These are phyloP conservation scores for Drosophila mercatorum DNA, from an alignment of 2,888 invertebrate species.

Conservation along the genomic window DNA sequence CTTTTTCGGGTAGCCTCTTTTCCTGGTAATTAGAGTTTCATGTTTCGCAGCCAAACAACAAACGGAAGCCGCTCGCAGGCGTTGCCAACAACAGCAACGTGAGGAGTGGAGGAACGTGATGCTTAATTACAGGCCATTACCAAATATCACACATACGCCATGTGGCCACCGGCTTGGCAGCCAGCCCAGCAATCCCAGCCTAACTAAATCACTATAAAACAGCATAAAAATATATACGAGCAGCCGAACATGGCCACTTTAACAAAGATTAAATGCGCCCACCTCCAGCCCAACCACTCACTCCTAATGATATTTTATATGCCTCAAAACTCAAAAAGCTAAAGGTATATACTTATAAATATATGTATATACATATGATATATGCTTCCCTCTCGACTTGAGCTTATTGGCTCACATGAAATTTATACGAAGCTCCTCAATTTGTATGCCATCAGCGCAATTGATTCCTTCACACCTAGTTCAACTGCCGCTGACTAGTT, in stretches of 20 bases:
- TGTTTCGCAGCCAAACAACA: constrained; percentile 64
- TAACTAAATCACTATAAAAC: constrained; percentile 44
- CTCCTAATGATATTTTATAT: not conserved
- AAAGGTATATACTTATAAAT: too few species aligned
- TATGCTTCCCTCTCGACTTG: not conserved
- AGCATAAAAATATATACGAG: not conserved
- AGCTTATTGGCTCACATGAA: not conserved
- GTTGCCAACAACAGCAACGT: constrained; percentile 44
- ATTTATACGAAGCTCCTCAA: constrained; percentile 4
- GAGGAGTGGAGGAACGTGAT: constrained; percentile 55
- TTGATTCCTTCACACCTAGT: constrained; percentile 16
- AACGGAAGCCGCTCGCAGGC: constrained; percentile 67
- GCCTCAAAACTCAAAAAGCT: not conserved
- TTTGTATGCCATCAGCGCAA: constrained; percentile 13
- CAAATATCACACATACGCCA: constrained; percentile 77
- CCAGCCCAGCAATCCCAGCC: constrained; percentile 31
- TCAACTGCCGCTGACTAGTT: constrained; percentile 2
- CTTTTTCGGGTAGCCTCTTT: constrained; percentile 49
- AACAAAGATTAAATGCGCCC: not conserved
- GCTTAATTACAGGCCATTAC: constrained; percentile 75
- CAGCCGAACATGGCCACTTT: not conserved
- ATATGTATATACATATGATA: not conserved
- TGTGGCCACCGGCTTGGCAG: constrained; percentile 43
- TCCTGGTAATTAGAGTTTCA: constrained; percentile 76
- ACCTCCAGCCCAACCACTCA: not conserved